phyloP scores from a whole-genome alignment of 2,113 vertebrate species.

The Myrmecophaga tridactyla region DNA sequence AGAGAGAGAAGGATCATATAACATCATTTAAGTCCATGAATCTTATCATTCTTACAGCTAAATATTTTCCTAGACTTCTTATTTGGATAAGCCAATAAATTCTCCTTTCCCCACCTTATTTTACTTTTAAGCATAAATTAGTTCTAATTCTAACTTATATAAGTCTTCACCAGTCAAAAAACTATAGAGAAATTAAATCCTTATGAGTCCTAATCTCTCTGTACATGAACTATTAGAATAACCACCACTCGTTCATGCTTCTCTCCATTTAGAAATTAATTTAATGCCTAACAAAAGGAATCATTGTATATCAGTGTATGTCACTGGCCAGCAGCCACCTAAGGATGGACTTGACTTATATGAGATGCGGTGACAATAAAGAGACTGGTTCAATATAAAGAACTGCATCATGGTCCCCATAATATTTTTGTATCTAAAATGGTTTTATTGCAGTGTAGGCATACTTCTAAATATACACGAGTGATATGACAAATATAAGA shows the following conservation, averaged over 20 bases:
- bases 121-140: background rate
- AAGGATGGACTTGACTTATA: background rate
- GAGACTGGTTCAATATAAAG: background rate
- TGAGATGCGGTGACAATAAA: background rate
- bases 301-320: background rate
- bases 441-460: background rate
- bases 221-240: background rate
- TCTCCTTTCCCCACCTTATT: background rate
- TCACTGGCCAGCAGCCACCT: background rate
- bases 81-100: background rate
- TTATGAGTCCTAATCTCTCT: background rate
- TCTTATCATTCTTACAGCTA: background rate
- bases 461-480: background rate
- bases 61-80: background rate
- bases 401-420: background rate
- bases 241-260: background rate
- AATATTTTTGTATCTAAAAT: background rate
- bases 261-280: background rate
- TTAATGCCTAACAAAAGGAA: background rate
- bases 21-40: background rate
- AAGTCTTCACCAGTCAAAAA: background rate
- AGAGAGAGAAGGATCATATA: background rate
- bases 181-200: background rate
- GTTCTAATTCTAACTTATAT: background rate
- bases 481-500: background rate